Evolutionary conservation across 2,797 vertebrate genomes (phyloP).

Genomic region (Epinephelus coioides): DNA sequence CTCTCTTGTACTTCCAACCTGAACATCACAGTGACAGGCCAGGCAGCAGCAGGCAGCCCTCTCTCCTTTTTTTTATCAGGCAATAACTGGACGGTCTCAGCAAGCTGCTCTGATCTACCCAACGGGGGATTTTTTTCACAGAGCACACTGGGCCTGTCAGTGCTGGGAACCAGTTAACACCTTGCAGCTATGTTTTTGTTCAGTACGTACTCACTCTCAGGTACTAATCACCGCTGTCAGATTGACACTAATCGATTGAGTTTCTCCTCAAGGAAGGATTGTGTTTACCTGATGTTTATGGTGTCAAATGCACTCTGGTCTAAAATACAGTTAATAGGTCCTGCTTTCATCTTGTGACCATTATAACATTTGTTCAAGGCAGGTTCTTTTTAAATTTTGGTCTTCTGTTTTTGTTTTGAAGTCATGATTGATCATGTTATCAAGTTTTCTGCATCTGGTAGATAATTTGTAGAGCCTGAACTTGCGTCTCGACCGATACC

Average conservation of each 20-base stretch:
- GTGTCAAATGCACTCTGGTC: not conserved
- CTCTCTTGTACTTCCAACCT: conserved; percentile 47
- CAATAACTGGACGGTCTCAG: conserved; percentile 28
- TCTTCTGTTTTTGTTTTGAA: not conserved
- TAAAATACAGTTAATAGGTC: not conserved
- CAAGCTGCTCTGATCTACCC: conserved; percentile 35
- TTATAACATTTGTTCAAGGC: not conserved
- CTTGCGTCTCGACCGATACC: too few species aligned
- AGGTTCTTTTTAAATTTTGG: too few species aligned
- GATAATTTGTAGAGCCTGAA: too few species aligned
- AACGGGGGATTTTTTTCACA: conserved; percentile 4
- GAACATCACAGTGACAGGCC: conserved; percentile 56
- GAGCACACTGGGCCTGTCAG: conserved; percentile 6
- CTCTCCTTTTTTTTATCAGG: conserved; percentile 14
- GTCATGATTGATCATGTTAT: not conserved
- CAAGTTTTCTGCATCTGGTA: too few species aligned
- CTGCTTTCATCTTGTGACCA: not conserved
- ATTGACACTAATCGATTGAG: not conserved
- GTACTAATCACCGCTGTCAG: not conserved
- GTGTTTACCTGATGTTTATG: not conserved
- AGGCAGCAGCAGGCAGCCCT: conserved; percentile 39
- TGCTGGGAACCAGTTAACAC: conserved; percentile 11
- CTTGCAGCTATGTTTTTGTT: conserved; percentile 22
- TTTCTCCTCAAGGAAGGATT: not conserved
- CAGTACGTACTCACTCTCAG: not conserved